phyloP scores from a whole-genome alignment of 2,113 vertebrate species.

The Cheilinus undulatus region DNA sequence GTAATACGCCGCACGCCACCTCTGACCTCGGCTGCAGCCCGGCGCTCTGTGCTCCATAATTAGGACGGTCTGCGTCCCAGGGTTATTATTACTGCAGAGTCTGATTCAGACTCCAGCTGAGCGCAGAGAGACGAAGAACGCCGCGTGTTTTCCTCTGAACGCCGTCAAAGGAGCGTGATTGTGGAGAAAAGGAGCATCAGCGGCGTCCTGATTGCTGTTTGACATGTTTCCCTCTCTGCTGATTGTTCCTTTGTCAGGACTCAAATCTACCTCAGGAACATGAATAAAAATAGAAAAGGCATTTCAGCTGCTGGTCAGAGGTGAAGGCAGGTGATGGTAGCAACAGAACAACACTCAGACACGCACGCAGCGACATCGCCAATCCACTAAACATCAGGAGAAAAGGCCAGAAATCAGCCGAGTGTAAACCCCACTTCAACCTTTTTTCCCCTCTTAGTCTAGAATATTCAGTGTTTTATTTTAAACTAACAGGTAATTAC shows the following conservation, averaged over 20 bases:
- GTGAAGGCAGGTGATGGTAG: slow-evolving; percentile 11
- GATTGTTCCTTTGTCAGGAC: slow-evolving; percentile 55
- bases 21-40: slow-evolving; percentile 56
- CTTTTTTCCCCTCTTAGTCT: no score
- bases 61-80: slow-evolving; percentile 46
- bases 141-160: slow-evolving; percentile 3
- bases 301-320: background rate
- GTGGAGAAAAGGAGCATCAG: slow-evolving; percentile 28
- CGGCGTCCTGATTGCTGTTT: slow-evolving; percentile 43
- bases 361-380: no score
- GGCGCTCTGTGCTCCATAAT: slow-evolving; percentile 46
- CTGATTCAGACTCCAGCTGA: background rate
- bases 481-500: no score
- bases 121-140: background rate
- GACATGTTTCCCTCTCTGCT: slow-evolving; percentile 16
- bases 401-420: background rate
- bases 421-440: no score
- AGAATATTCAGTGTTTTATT: no score
- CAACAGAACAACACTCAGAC: background rate
- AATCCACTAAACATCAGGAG: no score
- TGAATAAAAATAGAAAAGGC: no score
- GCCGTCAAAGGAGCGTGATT: slow-evolving; percentile 19
- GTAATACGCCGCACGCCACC: slow-evolving; percentile 59
- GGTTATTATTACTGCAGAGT: slow-evolving; percentile 51
- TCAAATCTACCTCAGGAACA: slow-evolving; percentile 1